Conservation (phyloP, 2,888 invertebrate species). For the Ganaspis brasiliensis region DNA sequence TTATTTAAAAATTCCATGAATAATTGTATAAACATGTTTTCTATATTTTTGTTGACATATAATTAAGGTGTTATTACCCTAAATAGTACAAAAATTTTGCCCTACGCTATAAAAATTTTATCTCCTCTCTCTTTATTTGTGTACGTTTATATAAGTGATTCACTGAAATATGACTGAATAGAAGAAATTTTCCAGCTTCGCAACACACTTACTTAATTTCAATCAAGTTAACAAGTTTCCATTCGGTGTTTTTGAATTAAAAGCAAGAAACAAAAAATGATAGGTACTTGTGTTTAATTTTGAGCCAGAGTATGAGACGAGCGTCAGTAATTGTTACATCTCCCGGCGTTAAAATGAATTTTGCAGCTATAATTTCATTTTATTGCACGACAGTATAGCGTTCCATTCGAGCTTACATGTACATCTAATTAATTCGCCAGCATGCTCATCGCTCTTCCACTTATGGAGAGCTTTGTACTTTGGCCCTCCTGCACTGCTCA, state of each 20-base stretch:
- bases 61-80: too few species aligned
- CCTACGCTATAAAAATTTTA: too few species aligned
- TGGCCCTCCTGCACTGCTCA: slow-evolving; percentile 49
- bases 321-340: slow-evolving; percentile 37
- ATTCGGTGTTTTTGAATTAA: slow-evolving; percentile 2
- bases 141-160: too few species aligned
- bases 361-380: slow-evolving; percentile 33
- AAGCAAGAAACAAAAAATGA: neutral
- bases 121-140: too few species aligned
- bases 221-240: slow-evolving; percentile 4
- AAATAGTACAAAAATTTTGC: too few species aligned
- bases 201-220: neutral
- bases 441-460: slow-evolving; percentile 55
- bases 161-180: neutral
- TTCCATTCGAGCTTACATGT: slow-evolving; percentile 50
- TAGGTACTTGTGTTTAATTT: slow-evolving; percentile 14
- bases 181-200: neutral
- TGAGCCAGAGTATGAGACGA: slow-evolving; percentile 22
- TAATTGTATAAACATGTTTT: too few species aligned
- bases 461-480: slow-evolving; percentile 50
- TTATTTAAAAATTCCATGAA: too few species aligned
- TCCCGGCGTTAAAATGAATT: slow-evolving; percentile 10
- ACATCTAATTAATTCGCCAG: slow-evolving; percentile 64
- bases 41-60: too few species aligned
- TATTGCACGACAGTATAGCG: slow-evolving; percentile 39